A percentile compares a stretch with the other conserved stretches of the same genome.
Conservation (phyloP, 2,888 invertebrate genomes). For the Caradrina kadenii region DNA sequence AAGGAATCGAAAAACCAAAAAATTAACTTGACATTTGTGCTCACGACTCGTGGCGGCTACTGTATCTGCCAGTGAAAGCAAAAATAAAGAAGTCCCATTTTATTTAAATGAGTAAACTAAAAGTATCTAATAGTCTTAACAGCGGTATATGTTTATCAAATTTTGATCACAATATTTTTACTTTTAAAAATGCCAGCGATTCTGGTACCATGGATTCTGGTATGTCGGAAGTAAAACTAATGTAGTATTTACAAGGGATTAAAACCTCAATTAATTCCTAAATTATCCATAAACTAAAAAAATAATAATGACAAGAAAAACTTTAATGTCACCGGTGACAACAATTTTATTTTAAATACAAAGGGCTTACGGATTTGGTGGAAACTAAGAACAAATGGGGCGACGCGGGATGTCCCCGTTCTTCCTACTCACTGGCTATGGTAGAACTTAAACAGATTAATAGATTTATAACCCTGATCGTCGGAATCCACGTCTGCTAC, state of each 20-base stretch:
- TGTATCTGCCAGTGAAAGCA: no score
- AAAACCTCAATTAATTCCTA: constrained; percentile 39
- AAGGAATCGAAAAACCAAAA: no score
- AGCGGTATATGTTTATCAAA: no score
- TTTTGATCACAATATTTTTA: no score
- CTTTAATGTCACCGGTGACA: constrained; percentile 41
- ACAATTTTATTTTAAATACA: constrained; percentile 50
- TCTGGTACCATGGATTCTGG: no score
- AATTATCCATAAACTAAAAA: constrained; percentile 35
- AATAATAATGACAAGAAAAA: constrained; percentile 37
- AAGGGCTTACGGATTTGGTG: constrained; percentile 67
- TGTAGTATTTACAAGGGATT: background rate
- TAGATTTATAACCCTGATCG: constrained; percentile 70
- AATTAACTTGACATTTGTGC: no score
- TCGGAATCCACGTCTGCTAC: constrained; percentile 72
- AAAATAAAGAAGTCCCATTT: no score
- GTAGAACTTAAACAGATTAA: constrained; percentile 70
- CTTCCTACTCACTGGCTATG: constrained; percentile 74
- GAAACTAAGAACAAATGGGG: constrained; percentile 68
- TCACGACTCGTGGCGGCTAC: no score
- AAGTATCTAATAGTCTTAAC: no score
- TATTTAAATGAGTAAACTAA: no score
- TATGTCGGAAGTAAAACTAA: no score
- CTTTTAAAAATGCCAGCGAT: no score
- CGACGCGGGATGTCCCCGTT: constrained; percentile 73